A percentile compares a stretch with the other conserved stretches of the same genome.
Evolutionary conservation across 2,113 vertebrate genomes (phyloP).

Genomic region (Rhabdornis inornatus): DNA sequence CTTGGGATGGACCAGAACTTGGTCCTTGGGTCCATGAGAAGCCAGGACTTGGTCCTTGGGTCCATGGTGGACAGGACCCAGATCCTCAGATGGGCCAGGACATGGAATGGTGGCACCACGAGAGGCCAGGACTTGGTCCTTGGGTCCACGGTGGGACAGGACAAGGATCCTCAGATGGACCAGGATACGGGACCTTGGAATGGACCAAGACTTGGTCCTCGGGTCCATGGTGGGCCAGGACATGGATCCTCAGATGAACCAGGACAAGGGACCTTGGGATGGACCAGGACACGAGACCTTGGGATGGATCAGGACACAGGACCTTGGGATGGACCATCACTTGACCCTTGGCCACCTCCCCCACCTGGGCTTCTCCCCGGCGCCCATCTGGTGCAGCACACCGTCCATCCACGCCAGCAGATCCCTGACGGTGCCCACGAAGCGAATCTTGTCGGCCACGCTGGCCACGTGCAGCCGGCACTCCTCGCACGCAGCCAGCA

Average conservation of each 20-base stretch:
- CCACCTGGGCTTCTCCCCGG: conserved; percentile 91
- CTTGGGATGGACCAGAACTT: background rate
- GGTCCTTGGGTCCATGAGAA: too few species aligned
- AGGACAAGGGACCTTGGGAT: too few species aligned
- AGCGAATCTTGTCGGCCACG: conserved; percentile 88
- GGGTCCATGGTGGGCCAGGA: rapidly evolving
- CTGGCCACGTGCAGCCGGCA: conserved; percentile 90
- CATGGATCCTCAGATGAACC: rapidly evolving
- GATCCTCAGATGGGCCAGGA: background rate
- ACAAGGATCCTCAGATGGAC: too few species aligned
- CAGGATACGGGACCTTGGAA: rapidly evolving
- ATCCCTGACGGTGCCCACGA: conserved; percentile 83
- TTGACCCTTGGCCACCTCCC: rapidly evolving
- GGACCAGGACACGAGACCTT: rapidly evolving
- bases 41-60: background rate
- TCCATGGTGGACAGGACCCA: background rate
- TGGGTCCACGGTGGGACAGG: too few species aligned
- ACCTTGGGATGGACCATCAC: too few species aligned
- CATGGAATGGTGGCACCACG: too few species aligned
- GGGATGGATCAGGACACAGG: background rate
- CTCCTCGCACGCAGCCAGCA: conserved; percentile 87
- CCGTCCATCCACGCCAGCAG: conserved; percentile 94
- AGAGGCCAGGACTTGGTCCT: background rate
- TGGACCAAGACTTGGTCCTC: too few species aligned
- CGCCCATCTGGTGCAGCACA: conserved; percentile 86